Evolutionary conservation across 2,113 vertebrate species (phyloP), one percentile per base, ranked within the genome.

Genomic region (Galbula dea): DNA sequence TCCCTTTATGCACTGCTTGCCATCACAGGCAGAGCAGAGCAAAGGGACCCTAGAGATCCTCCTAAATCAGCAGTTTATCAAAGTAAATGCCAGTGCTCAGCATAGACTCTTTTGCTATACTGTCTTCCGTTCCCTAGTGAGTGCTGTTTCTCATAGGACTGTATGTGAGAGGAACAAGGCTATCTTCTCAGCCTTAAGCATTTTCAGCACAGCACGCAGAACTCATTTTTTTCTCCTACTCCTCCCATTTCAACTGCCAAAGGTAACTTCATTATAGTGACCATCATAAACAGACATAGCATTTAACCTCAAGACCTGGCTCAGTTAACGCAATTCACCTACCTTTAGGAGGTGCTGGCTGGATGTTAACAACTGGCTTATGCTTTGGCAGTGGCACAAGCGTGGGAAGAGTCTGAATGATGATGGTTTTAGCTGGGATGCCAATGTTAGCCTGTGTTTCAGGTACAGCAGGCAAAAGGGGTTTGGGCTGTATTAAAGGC

Each of bases 401-500:
- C 0, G 98, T 96, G 83, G 98, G 98, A 65, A 99, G 86, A 14
- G 98, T 97, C 96, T 99, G 99, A 86, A 99, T 98, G 96, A 99
- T 98, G 94, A 99, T 98, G 54, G 98, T 98, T 97, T 99, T 99
- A 27, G 98, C 92, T 77, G 98, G 98, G 83, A 99, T 95, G 8
- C 97, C 83, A 48, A 98, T 68, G 69, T 96, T 94, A 32, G 98
- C 67, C 51, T 96, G 98, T 89, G 98, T 54, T 92, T 98, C 95
- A n/a, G 98, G 98, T 80, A 98, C 83, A 39, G 98, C 97, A 69
- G 98, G 98, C 82, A 99, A 74, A 65, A 98, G 96, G 3, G 98
- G 98, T 87, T 98, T 99, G 49, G 98, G 99, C 55, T 99, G 98
- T 97, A 99, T 98, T 63, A 97, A 98, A 92, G 99, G 97, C 94